Evolutionary conservation across 1,140 invertebrate genomes (phyloP), one percentile per base, ranked within the genome.

Genomic region (Drosophila ficusphila): DNA sequence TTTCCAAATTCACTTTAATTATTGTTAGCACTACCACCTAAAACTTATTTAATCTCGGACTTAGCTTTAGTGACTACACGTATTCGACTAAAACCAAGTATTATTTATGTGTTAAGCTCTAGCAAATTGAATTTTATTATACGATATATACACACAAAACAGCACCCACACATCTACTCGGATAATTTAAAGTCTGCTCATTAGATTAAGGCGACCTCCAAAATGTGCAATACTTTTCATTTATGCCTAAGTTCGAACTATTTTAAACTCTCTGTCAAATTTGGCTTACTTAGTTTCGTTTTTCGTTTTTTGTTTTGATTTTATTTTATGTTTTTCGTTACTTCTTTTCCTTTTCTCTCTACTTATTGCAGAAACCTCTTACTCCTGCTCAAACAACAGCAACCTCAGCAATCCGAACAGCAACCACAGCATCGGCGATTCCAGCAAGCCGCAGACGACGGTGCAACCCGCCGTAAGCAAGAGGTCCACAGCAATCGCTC

Each of bases 301-400:
- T 33, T 60, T 61, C 42, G 51, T 61, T 54, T 42, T 76, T 77
- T 81, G 14, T 81, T 89, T 75, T 69, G 11, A 78, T 79, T 79
- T 85, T 69, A 70, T 83, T 90, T 77, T 86, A 83, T 83, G 67
- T 77, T 83, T 79, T 88, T 88, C 83, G 79, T 90, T 85, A 81
- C 89, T 90, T 86, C 78, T 90, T 83, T 83, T 90, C 73, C 81
- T 90, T 90, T 88, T 90, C 79, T 88, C 81, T 90, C 79, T 90
- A 83, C 89, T 75, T 90, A 90, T 90, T 90, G 76, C 88, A 90
- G 82, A 88, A 79, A 90, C 88, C 82, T 88, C 86, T 90, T 86
- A 90, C 81, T 90, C 88, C 89, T 85, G 81, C 86, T 89, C 75
- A 71, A 67, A 57, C 73, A 88, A 70, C 81, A 78, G 76, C 70